phyloP scores from a whole-genome alignment of 1,140 invertebrate species.

The Habropoda laboriosa region DNA sequence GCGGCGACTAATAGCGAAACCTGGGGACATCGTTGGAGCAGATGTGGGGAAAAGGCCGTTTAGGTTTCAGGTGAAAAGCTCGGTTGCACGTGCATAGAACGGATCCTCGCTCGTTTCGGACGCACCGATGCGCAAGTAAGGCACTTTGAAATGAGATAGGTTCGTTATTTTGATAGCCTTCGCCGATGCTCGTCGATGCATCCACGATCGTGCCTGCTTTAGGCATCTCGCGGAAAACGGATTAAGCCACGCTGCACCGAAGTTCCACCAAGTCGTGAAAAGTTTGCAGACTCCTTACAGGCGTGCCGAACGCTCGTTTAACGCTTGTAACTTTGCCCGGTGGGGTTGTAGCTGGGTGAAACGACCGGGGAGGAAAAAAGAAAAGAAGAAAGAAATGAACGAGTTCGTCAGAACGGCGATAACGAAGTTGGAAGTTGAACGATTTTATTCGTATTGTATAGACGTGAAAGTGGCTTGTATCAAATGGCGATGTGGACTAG shows the following conservation, averaged over 20 bases:
- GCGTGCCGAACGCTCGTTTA: constrained; percentile 11
- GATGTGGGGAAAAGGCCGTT: constrained; percentile 54
- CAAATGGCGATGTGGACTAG: no score
- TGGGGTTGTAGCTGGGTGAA: not conserved
- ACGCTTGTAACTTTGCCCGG: constrained; percentile 8
- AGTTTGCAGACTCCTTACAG: constrained; percentile 19
- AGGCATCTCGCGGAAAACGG: constrained; percentile 9
- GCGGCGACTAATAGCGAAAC: constrained; percentile 46
- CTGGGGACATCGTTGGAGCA: constrained; percentile 53
- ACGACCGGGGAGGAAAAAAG: no score
- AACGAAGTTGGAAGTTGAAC: not conserved
- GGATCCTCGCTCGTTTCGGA: constrained; percentile 62
- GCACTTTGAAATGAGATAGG: constrained; percentile 66
- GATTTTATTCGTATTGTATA: not conserved
- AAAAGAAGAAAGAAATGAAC: not conserved
- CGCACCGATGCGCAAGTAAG: constrained; percentile 71
- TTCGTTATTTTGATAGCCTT: constrained; percentile 76
- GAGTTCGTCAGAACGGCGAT: no score
- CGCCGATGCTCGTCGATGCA: constrained; percentile 56
- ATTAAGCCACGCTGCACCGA: constrained; percentile 16
- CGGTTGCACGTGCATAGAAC: constrained; percentile 56
- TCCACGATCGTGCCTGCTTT: constrained; percentile 35
- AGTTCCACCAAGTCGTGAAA: constrained; percentile 32
- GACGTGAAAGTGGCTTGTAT: not conserved
- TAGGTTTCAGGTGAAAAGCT: constrained; percentile 57